phyloP scores from a whole-genome alignment of 1,140 invertebrate genomes.

The Lepidurus arcticus region DNA sequence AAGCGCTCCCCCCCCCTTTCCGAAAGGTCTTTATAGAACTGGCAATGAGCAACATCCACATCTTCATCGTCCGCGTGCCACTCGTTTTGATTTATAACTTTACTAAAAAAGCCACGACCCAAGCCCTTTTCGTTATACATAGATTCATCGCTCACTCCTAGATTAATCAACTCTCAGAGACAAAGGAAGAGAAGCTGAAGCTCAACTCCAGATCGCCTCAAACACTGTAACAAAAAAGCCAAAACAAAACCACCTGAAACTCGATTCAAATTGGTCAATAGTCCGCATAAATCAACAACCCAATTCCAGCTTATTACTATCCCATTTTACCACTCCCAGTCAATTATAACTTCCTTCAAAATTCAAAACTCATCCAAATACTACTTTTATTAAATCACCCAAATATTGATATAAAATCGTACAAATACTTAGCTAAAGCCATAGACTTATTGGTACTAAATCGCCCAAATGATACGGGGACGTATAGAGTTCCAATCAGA shows the following conservation, averaged over 20 bases:
- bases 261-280: background rate
- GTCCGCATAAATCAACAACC: background rate
- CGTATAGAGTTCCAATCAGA: too few relatives aligned
- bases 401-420: too few relatives aligned
- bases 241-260: background rate
- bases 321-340: too few relatives aligned
- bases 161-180: background rate
- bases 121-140: slow-evolving; percentile 3
- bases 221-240: background rate
- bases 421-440: background rate
- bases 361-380: too few relatives aligned
- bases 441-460: background rate
- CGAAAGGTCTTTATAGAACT: background rate
- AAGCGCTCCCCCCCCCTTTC: background rate
- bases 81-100: slow-evolving; percentile 20
- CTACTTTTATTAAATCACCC: too few relatives aligned
- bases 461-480: too few relatives aligned
- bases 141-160: background rate
- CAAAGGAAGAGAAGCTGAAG: background rate
- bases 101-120: background rate
- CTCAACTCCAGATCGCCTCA: background rate
- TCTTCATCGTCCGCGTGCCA: background rate
- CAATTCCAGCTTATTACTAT: too few relatives aligned
- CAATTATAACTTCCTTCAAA: too few relatives aligned
- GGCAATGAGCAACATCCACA: background rate